phyloP scores from a whole-genome alignment of 2,113 vertebrate genomes.

The Carettochelys insculpta region DNA sequence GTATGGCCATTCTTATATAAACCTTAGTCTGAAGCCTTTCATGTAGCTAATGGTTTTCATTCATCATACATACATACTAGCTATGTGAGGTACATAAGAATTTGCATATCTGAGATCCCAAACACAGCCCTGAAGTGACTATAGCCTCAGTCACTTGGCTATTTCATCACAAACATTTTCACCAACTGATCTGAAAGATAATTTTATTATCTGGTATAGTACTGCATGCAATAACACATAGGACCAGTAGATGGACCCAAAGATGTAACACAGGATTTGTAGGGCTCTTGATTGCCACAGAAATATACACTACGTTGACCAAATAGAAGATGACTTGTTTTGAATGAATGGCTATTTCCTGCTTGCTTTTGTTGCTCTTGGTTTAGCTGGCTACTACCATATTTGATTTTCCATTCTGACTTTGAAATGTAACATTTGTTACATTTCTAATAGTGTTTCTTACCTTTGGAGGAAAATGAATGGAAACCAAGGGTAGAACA shows the following conservation, averaged over 20 bases:
- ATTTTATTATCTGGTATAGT: not conserved
- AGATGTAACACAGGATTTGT: not conserved
- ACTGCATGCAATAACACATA: not conserved
- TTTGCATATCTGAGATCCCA: not conserved
- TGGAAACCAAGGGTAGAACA: not conserved
- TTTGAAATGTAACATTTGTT: not conserved
- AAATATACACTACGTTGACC: not conserved
- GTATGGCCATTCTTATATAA: no score
- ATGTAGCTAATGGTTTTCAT: not conserved
- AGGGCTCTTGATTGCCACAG: not conserved
- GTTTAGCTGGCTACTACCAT: not conserved
- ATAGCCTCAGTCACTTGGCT: not conserved
- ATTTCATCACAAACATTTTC: not conserved
- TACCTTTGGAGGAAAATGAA: not conserved
- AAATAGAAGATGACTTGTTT: not conserved
- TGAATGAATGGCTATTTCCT: not conserved
- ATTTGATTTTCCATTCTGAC: not conserved
- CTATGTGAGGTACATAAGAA: not conserved
- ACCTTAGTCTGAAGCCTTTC: not conserved
- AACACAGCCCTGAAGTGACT: not conserved
- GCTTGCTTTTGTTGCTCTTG: not conserved
- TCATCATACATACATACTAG: not conserved
- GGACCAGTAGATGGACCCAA: slow-evolving; percentile 28
- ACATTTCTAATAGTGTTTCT: not conserved
- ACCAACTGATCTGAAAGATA: not conserved